Evolutionary conservation across 2,113 vertebrate genomes (phyloP).

Genomic region (Cygnus buccinator): DNA sequence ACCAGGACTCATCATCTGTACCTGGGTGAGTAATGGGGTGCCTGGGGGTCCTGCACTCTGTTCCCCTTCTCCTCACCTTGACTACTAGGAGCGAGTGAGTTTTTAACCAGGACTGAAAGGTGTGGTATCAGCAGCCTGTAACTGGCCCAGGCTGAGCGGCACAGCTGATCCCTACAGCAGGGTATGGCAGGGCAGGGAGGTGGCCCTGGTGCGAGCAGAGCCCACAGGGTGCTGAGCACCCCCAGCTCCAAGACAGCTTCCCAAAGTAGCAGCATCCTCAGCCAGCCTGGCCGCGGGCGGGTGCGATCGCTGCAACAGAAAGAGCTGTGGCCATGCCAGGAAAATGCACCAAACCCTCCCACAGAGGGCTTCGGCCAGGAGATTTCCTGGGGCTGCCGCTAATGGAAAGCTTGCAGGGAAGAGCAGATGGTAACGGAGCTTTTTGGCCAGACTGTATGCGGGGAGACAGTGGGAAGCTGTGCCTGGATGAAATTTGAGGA

Average conservation of each 20-base stretch:
- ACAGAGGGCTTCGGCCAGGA: neutral
- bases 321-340: neutral
- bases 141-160: neutral
- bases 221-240: neutral
- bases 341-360: constrained; percentile 33
- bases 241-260: neutral
- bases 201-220: neutral
- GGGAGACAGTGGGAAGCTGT: neutral
- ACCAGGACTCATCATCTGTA: neutral
- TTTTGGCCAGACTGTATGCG: neutral
- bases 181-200: neutral
- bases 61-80: neutral
- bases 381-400: constrained; percentile 1
- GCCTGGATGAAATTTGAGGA: neutral
- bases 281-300: neutral
- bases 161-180: accelerated
- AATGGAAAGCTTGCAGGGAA: constrained; percentile 42
- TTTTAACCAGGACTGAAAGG: constrained; percentile 48
- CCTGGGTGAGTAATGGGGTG: neutral
- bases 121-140: neutral
- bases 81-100: neutral
- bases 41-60: neutral
- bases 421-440: neutral
- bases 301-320: neutral
- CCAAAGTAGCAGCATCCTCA: neutral